A percentile compares a stretch with the other conserved stretches of the same genome.
These are phyloP conservation scores for human DNA, from an alignment of 2,113 vertebrate species.

Conservation along the genomic window DNA sequence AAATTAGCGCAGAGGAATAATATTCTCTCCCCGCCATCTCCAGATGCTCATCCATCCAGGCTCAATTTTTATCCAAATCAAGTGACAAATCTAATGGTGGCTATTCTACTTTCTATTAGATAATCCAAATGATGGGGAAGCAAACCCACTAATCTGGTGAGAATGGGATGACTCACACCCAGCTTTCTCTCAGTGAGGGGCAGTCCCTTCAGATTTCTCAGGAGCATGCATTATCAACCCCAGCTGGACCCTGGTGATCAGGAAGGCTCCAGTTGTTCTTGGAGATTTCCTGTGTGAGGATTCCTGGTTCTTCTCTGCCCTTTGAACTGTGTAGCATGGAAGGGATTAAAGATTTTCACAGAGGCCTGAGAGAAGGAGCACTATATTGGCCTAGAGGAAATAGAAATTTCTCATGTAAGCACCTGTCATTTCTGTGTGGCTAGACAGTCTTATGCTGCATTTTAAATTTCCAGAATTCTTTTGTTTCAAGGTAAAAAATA, in stretches of 20 bases:
- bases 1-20: not conserved
- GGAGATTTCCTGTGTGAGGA: not conserved
- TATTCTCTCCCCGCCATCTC: not conserved
- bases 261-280: not conserved
- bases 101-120: not conserved
- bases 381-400: not conserved
- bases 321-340: not conserved
- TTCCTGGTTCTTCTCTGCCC: not conserved
- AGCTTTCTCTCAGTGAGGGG: not conserved
- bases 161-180: not conserved
- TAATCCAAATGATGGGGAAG: not conserved
- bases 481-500: not conserved
- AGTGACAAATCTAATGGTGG: not conserved
- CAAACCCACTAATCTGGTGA: not conserved
- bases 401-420: not conserved
- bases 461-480: not conserved
- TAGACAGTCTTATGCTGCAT: not conserved
- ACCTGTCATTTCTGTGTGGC: not conserved
- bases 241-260: not conserved
- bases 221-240: not conserved
- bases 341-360: not conserved
- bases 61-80: conserved; percentile 41
- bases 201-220: not conserved
- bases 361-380: not conserved
- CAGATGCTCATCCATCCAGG: not conserved